Percentiles rank a stretch among this genome's conserved stretches.
Conservation (phyloP, 1,140 invertebrate species). For the Drosophila subobscura region DNA sequence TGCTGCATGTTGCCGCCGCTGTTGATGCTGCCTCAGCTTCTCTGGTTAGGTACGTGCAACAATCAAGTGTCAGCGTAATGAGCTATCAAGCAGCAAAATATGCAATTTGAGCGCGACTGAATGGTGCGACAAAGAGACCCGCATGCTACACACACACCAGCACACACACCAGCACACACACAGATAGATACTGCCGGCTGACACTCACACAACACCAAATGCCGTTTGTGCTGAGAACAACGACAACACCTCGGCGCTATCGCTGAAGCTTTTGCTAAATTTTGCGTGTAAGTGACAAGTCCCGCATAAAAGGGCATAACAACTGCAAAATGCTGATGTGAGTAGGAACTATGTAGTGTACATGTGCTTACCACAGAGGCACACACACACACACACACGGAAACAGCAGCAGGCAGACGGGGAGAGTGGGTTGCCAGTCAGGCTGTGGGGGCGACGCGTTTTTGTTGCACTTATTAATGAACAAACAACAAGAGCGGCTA, state of each 20-base stretch:
- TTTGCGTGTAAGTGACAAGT: constrained; percentile 79
- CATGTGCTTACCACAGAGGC: too few relatives aligned
- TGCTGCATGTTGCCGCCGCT: background rate
- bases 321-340: constrained; percentile 56
- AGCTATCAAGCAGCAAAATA: constrained; percentile 82
- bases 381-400: constrained; percentile 9
- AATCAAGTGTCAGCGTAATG: constrained; percentile 81
- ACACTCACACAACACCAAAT: constrained; percentile 31
- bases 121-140: constrained; percentile 61
- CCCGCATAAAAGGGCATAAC: constrained; percentile 71
- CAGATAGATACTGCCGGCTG: constrained; percentile 3
- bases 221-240: constrained; percentile 51
- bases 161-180: constrained; percentile 17
- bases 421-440: background rate
- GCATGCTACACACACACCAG: constrained; percentile 11
- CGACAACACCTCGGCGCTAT: constrained; percentile 66
- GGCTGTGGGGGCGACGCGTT: constrained; percentile 45
- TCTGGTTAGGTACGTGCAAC: constrained; percentile 63
- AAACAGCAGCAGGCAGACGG: background rate
- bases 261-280: constrained; percentile 75
- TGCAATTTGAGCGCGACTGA: constrained; percentile 71
- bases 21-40: constrained; percentile 18
- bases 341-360: constrained; percentile 3
- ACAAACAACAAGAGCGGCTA: constrained; percentile 72
- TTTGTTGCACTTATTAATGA: constrained; percentile 81